These are phyloP conservation scores for Lethenteron camtschaticum DNA, from an alignment of 2,113 vertebrate species.

Conservation along the genomic window DNA sequence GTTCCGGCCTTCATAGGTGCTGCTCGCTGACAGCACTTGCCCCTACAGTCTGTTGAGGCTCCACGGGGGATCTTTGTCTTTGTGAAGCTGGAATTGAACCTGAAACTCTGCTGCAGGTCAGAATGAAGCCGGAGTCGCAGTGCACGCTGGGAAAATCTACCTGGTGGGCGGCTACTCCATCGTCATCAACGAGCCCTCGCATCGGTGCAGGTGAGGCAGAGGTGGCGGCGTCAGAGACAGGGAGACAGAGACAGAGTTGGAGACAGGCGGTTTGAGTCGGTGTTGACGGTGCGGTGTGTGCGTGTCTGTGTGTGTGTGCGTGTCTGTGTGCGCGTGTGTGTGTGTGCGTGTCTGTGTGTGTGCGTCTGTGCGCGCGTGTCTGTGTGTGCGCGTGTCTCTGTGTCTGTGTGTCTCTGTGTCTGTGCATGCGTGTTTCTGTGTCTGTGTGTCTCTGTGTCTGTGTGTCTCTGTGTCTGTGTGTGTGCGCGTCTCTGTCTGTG, in stretches of 20 bases:
- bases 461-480: too few relatives aligned
- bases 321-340: neutral
- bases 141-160: conserved; percentile 81
- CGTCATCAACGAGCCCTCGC: neutral
- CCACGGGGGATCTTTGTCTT: conserved; percentile 10
- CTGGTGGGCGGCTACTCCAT: conserved; percentile 89
- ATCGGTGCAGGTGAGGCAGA: neutral
- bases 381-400: neutral
- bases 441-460: too few relatives aligned
- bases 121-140: conserved; percentile 81
- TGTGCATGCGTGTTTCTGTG: too few relatives aligned
- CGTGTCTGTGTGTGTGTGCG: neutral
- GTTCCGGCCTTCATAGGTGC: neutral
- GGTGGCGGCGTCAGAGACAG: neutral
- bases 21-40: neutral
- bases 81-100: conserved; percentile 12
- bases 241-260: neutral
- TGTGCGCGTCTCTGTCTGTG: too few relatives aligned
- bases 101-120: conserved; percentile 34
- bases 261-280: neutral
- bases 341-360: too few relatives aligned
- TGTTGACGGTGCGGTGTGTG: neutral
- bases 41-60: neutral
- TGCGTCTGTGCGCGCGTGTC: neutral
- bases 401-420: neutral